Conservation (phyloP, 92 coral and sea anemone genomes). For the Micromussa lordhowensis region DNA sequence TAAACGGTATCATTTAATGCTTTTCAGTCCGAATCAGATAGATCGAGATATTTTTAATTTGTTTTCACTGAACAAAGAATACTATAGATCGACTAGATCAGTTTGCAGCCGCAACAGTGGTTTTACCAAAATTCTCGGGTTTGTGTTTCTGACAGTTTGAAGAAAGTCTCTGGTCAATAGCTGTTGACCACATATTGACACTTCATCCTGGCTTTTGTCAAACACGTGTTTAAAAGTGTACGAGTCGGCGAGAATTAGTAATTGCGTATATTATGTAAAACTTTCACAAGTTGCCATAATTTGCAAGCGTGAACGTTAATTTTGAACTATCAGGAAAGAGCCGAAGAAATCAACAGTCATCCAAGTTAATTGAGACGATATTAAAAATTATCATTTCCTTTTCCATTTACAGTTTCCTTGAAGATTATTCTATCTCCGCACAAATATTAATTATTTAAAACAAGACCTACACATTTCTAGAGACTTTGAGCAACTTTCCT, state of each 20-base stretch:
- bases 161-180: background rate
- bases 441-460: constrained; percentile 34
- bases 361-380: background rate
- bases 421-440: background rate
- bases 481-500: background rate
- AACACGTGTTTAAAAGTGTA: background rate
- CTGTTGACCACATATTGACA: background rate
- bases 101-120: background rate
- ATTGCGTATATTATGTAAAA: background rate
- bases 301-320: background rate
- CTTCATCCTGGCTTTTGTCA: constrained; percentile 8
- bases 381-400: background rate
- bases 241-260: background rate
- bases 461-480: constrained; percentile 4
- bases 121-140: background rate
- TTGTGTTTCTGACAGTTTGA: background rate
- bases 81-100: background rate
- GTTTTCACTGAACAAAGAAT: background rate
- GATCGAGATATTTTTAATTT: background rate
- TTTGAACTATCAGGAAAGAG: background rate
- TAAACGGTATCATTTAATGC: background rate
- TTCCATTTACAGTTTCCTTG: background rate
- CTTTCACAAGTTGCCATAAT: background rate
- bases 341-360: background rate
- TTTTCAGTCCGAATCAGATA: background rate